Conservation (phyloP, 2,113 vertebrate genomes). For the Micronisus gabar region DNA sequence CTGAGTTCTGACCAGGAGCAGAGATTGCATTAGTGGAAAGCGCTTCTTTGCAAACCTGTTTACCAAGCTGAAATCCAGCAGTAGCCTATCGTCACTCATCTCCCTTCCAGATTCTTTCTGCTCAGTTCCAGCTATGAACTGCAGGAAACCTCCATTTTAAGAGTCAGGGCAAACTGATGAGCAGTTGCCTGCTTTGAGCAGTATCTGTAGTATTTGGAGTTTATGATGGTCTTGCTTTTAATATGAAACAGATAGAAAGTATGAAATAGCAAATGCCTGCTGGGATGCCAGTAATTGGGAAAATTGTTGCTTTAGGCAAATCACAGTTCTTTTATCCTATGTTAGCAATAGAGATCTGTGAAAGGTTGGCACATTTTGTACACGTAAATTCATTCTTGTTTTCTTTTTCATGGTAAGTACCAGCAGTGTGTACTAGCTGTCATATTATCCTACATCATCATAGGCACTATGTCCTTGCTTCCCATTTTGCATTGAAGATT, state of each 20-base stretch:
- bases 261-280: not conserved
- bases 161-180: not conserved
- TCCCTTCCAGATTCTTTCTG: not conserved
- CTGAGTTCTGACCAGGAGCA: not conserved
- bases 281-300: not conserved
- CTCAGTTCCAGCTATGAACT: not conserved
- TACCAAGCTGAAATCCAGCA: not conserved
- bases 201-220: not conserved
- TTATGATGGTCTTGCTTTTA: not conserved
- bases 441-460: not conserved
- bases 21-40: not conserved
- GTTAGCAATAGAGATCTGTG: not conserved
- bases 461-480: not conserved
- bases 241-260: not conserved
- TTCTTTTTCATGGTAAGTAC: too few species aligned
- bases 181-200: not conserved
- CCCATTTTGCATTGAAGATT: not conserved
- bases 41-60: not conserved
- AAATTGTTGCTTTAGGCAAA: not conserved
- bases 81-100: rapidly evolving
- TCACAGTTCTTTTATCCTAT: not conserved
- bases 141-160: not conserved
- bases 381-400: not conserved
- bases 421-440: not conserved
- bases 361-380: not conserved